A percentile compares a stretch with the other conserved stretches of the same genome.
Conservation (phyloP, 2,113 vertebrate species). For the Anser brachyrhynchus region DNA sequence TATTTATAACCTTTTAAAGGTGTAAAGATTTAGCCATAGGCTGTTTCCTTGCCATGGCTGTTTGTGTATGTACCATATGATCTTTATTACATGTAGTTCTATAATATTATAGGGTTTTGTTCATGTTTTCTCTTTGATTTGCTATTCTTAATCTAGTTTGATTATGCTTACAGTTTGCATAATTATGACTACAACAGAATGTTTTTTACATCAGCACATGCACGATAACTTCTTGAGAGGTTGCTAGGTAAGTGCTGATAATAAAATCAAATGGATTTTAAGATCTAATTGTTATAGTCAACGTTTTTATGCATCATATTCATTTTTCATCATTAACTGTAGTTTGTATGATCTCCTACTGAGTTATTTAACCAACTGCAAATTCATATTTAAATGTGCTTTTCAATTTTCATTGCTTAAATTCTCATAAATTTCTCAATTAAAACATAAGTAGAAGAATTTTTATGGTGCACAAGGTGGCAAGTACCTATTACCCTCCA, state of each 20-base stretch:
- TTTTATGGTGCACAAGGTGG: not conserved
- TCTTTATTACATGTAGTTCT: not conserved
- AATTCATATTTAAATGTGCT: not conserved
- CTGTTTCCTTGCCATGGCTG: not conserved
- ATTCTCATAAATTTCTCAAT: not conserved
- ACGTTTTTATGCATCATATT: not conserved
- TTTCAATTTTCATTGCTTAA: not conserved
- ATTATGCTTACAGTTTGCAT: not conserved
- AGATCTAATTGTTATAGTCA: not conserved
- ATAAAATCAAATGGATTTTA: conserved; percentile 25
- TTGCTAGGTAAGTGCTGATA: not conserved
- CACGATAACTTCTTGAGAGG: not conserved
- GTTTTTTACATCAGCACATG: not conserved
- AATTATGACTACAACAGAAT: not conserved
- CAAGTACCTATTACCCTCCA: not conserved
- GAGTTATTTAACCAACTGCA: not conserved
- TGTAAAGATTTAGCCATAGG: not conserved
- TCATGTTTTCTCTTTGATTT: not conserved
- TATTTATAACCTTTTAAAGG: not conserved
- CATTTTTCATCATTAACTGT: not conserved
- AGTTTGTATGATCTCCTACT: not conserved
- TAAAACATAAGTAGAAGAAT: not conserved
- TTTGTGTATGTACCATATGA: not conserved
- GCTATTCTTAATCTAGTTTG: not conserved
- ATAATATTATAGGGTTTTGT: not conserved